These are phyloP conservation scores for Margarornis squamiger DNA, from an alignment of 2,797 vertebrate genomes.

Conservation along the genomic window DNA sequence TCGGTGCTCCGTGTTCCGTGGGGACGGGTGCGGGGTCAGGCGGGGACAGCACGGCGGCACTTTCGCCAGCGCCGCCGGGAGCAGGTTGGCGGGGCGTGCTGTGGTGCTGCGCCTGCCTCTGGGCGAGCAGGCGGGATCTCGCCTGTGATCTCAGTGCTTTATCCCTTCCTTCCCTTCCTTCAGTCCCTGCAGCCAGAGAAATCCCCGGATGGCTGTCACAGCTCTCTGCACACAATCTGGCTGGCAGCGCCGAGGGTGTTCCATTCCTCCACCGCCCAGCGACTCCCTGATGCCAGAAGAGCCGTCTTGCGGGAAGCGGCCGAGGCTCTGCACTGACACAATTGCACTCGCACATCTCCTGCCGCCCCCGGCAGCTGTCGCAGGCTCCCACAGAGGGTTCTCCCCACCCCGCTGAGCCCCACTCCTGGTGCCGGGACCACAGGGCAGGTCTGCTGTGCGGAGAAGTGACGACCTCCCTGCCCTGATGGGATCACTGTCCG, in stretches of 20 bases:
- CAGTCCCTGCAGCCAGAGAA: not conserved
- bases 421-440: fast-evolving
- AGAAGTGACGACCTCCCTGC: not conserved
- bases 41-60: not conserved
- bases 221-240: not conserved
- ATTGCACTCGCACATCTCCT: not conserved
- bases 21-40: not conserved
- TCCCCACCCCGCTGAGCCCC: fast-evolving
- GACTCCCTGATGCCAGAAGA: not conserved
- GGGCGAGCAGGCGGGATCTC: not conserved
- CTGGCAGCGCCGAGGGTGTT: not conserved
- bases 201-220: slow-evolving; percentile 3
- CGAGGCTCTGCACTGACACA: not conserved
- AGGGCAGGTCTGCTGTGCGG: not conserved
- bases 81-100: slow-evolving; percentile 2
- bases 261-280: not conserved
- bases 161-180: slow-evolving; percentile 18
- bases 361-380: not conserved
- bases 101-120: not conserved
- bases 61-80: not conserved
- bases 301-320: not conserved
- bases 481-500: fast-evolving
- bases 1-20: fast-evolving
- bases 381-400: not conserved
- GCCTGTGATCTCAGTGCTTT: not conserved